Conservation (phyloP, 2,888 invertebrate species). For the Ophion ventricosus region DNA sequence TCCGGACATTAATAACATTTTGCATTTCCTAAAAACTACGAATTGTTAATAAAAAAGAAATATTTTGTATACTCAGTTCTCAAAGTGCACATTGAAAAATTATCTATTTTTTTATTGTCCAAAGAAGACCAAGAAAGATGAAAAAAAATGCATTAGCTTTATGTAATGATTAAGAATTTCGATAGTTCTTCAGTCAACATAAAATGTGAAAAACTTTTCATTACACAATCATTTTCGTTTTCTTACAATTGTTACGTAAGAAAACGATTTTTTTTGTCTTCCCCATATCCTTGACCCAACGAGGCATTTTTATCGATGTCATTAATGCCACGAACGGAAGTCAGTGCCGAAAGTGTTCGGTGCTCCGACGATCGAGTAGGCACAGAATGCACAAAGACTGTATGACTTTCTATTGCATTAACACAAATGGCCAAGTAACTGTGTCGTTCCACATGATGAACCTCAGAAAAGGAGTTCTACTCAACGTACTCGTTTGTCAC, state of each 20-base stretch:
- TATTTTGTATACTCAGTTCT: too few relatives aligned
- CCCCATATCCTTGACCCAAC: neutral
- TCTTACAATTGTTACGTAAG: neutral
- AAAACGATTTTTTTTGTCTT: neutral
- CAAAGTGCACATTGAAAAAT: too few relatives aligned
- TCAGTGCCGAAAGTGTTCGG: slow-evolving; percentile 11
- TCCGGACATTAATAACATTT: too few relatives aligned
- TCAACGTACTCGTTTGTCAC: neutral
- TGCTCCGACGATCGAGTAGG: slow-evolving; percentile 1
- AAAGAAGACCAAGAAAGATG: too few relatives aligned
- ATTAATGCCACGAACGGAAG: slow-evolving; percentile 5
- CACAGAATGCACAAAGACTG: slow-evolving; percentile 21
- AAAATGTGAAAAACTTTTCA: too few relatives aligned
- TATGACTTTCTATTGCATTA: slow-evolving; percentile 53
- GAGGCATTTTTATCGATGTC: slow-evolving; percentile 7
- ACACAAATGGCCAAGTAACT: slow-evolving; percentile 11
- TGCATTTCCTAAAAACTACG: too few relatives aligned
- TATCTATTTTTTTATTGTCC: too few relatives aligned
- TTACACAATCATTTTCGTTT: too few relatives aligned
- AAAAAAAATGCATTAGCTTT: too few relatives aligned
- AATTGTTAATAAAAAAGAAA: too few relatives aligned
- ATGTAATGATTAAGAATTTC: too few relatives aligned
- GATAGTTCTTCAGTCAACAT: too few relatives aligned
- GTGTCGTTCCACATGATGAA: slow-evolving; percentile 26
- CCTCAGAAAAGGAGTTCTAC: slow-evolving; percentile 20